A percentile compares a stretch with the other conserved stretches of the same genome.
Conservation (phyloP, 2,113 vertebrate genomes). For the Polypterus senegalus region DNA sequence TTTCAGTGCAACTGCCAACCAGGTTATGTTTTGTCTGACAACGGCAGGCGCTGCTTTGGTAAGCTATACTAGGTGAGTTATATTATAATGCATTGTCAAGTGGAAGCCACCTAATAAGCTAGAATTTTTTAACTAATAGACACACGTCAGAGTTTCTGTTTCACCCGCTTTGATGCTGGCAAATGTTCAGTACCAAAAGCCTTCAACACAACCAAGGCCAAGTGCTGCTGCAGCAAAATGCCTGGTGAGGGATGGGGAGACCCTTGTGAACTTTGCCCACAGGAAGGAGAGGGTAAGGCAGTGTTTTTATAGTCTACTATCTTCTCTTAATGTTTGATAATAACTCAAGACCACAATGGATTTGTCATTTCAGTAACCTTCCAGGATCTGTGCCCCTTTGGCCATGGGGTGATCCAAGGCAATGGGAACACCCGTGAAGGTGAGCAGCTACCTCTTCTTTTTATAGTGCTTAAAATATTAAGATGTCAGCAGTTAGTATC, state of each 20-base stretch:
- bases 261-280: constrained; percentile 85
- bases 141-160: constrained; percentile 83
- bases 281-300: constrained; percentile 61
- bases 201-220: constrained; percentile 81
- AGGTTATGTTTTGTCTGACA: constrained; percentile 78
- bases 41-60: constrained; percentile 78
- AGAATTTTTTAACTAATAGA: constrained; percentile 41
- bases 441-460: constrained; percentile 30
- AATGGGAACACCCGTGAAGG: constrained; percentile 63
- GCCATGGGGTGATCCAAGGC: constrained; percentile 68
- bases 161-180: constrained; percentile 75
- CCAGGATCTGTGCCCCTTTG: constrained; percentile 72
- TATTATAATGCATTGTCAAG: too few species aligned
- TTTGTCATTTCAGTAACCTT: constrained; percentile 29
- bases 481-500: neutral
- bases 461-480: neutral
- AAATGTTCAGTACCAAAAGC: constrained; percentile 79
- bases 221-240: constrained; percentile 87
- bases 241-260: constrained; percentile 85
- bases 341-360: rapidly evolving
- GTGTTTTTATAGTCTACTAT: neutral
- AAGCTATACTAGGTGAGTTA: constrained; percentile 25
- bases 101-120: too few species aligned
- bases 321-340: too few species aligned
- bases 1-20: constrained; percentile 78